Evolutionary conservation across 2,797 vertebrate species (phyloP), one percentile per base, ranked within the genome.

Genomic region (Enteromius treurensis): DNA sequence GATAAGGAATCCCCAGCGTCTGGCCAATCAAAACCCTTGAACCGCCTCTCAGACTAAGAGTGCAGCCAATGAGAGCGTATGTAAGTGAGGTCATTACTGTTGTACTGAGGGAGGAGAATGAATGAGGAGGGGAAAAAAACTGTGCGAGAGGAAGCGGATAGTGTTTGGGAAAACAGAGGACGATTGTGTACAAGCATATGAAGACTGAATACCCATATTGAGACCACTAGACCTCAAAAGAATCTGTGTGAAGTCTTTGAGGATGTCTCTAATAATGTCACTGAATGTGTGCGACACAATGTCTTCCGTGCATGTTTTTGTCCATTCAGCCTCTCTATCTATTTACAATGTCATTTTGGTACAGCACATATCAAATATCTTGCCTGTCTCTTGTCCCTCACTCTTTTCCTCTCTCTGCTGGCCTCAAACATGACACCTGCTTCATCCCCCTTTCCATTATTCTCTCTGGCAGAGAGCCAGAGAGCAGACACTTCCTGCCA

Each of bases 401-500:
- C 62, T 34, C 29, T 75, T 81, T 74, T 23, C 60, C 70, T 37
- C 15, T 37, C 15, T 7, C 26, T 26, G 49, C 77, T 6, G 10
- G 53, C 51, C 23, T 75, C 29, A 55, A 60, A 80, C 70, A 29
- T 81, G 60, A 34, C 65, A 77, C 81, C 77, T 34, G 68, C 62
- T 9, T 69, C 21, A 75, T 67, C 51, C 53, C 60, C 45, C 62
- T 42, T 68, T 68, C 70, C 80, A 85, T 64, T 14, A 82, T 81
- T 77, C 45, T 51, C 32, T 49, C 58, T 94, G 94, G 94, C 92
- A 88, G 29, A 79, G 64, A 85, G 90, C 92, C 95, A 94, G 55
- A 58, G 68, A 45, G 75, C 83, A 89, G 77, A 90, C 88, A 90
- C 91, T 93, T 95, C 92, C 93, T 93, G 94, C 93, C 94, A 94